Conservation (phyloP, 2,888 invertebrate genomes). For the Aleiodes testaceus region DNA sequence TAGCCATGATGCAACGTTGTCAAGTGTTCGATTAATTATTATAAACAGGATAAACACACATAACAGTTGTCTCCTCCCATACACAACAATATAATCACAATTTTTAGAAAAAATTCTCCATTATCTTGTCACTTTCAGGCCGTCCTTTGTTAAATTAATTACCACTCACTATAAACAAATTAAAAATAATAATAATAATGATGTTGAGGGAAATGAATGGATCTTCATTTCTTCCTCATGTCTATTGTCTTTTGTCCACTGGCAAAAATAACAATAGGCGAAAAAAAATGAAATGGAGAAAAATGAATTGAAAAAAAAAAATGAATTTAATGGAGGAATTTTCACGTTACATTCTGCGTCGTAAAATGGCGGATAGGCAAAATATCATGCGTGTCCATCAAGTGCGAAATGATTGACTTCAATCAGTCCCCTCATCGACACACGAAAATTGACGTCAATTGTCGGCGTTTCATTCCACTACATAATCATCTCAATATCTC, state of each 20-base stretch:
- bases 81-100: too few species aligned
- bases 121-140: background rate
- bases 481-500: background rate
- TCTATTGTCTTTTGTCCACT: slow-evolving; percentile 1
- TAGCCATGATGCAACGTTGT: too few species aligned
- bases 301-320: too few species aligned
- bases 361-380: too few species aligned
- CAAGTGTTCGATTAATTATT: too few species aligned
- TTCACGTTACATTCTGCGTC: too few species aligned
- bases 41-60: too few species aligned
- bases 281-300: too few species aligned
- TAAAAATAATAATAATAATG: background rate
- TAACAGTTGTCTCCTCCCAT: too few species aligned
- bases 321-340: too few species aligned
- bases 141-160: slow-evolving; percentile 27
- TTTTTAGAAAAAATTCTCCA: background rate
- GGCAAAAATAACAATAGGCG: too few species aligned
- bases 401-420: slow-evolving; percentile 23
- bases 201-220: slow-evolving; percentile 2
- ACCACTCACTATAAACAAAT: background rate
- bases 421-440: slow-evolving; percentile 7
- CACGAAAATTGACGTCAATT: slow-evolving; percentile 11
- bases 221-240: slow-evolving; percentile 7
- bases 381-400: too few species aligned
- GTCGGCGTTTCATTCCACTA: background rate